A percentile compares a stretch with the other conserved stretches of the same genome.
These are phyloP conservation scores for Bombus huntii DNA, from an alignment of 1,140 invertebrate genomes.

Conservation along the genomic window DNA sequence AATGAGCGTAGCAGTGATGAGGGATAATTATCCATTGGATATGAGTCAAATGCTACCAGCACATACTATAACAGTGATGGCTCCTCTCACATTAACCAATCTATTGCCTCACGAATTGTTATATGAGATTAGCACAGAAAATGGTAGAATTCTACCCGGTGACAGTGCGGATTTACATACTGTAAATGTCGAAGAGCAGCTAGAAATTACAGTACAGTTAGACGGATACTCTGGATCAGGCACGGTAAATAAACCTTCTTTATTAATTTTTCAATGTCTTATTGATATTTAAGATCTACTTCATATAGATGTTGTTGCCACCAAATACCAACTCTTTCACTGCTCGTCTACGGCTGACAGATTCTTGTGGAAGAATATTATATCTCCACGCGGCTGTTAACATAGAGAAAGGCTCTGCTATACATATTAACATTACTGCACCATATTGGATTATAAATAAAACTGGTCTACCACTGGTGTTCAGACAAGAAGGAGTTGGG, in stretches of 20 bases:
- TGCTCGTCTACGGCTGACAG: constrained; percentile 85
- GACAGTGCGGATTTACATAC: constrained; percentile 80
- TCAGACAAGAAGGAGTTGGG: constrained; percentile 93
- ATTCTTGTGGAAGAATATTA: constrained; percentile 88
- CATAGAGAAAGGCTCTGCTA: constrained; percentile 80
- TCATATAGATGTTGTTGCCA: constrained; percentile 75
- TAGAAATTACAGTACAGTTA: constrained; percentile 89
- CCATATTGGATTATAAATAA: constrained; percentile 98
- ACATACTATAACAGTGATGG: constrained; percentile 92
- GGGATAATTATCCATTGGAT: constrained; percentile 91
- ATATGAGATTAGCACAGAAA: constrained; percentile 84
- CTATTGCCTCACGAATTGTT: constrained; percentile 89
- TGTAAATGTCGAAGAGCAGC: constrained; percentile 85
- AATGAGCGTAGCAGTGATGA: constrained; percentile 90
- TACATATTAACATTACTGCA: constrained; percentile 90
- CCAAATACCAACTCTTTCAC: constrained; percentile 81
- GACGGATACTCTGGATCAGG: constrained; percentile 92
- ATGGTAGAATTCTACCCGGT: constrained; percentile 86
- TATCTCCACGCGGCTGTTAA: constrained; percentile 87
- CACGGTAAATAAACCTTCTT: constrained; percentile 76
- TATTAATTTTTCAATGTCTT: not conserved
- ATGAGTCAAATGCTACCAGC: constrained; percentile 86
- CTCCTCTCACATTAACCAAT: constrained; percentile 92
- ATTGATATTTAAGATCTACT: not conserved
- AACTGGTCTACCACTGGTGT: constrained; percentile 96